phyloP scores from a whole-genome alignment of 2,113 vertebrate species.

The Anoura caudifer region DNA sequence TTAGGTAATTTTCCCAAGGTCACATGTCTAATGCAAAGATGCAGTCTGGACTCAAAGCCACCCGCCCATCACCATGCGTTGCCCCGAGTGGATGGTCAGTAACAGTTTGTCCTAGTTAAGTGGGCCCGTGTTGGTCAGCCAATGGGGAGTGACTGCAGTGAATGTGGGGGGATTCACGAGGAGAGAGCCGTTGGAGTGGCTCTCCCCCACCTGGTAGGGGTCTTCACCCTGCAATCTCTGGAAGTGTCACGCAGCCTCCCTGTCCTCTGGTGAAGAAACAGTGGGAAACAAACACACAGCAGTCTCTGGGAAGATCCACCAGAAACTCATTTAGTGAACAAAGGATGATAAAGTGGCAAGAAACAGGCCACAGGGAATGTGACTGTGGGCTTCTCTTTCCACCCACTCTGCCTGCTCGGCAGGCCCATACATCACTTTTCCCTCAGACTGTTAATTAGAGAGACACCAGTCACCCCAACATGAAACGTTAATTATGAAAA shows the following conservation, averaged over 20 bases:
- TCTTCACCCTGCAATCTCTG: background rate
- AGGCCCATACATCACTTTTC: constrained; percentile 66
- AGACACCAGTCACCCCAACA: constrained; percentile 65
- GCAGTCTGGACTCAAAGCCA: background rate
- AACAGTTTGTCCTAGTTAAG: no score
- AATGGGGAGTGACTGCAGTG: background rate
- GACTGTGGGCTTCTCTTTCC: constrained; percentile 27
- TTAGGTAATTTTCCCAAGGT: background rate
- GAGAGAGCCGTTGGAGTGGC: background rate
- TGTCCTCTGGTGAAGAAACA: constrained; percentile 7
- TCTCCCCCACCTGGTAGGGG: background rate
- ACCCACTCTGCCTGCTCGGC: constrained; percentile 57
- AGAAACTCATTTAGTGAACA: constrained; percentile 49
- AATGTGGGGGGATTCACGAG: background rate
- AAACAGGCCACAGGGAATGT: constrained; percentile 66
- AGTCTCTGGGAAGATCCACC: background rate
- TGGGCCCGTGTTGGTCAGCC: background rate
- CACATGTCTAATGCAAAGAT: background rate
- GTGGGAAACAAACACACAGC: constrained; percentile 30
- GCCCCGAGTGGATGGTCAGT: background rate
- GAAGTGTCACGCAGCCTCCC: background rate
- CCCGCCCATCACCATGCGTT: background rate
- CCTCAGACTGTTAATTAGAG: constrained; percentile 77
- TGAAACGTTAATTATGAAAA: constrained; percentile 74
- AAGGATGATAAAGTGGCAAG: constrained; percentile 66